phyloP scores from a whole-genome alignment of 2,113 vertebrate species.

The Microcebus jonahi region DNA sequence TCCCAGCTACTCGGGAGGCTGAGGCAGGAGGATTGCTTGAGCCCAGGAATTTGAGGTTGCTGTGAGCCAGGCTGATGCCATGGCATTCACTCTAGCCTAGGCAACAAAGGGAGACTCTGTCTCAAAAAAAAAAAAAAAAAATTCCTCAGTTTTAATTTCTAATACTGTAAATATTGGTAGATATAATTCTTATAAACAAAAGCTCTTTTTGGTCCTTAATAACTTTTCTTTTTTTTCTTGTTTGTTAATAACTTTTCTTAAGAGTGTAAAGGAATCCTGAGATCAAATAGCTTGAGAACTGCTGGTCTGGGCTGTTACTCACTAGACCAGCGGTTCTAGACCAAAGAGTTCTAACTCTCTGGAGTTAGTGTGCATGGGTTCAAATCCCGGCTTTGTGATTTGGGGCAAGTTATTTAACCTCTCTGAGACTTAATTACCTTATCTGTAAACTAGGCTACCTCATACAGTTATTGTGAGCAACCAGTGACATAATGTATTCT shows the following conservation, averaged over 20 bases:
- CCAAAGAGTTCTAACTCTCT: not conserved
- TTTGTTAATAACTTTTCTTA: not conserved
- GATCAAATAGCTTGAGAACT: not conserved
- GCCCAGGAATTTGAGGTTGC: too few species aligned
- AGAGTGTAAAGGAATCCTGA: not conserved
- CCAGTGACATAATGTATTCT: not conserved
- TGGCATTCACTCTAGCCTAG: too few species aligned
- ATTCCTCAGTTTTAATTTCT: slow-evolving; percentile 31
- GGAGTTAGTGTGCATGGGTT: not conserved
- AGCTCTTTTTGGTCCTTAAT: not conserved
- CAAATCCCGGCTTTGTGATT: not conserved
- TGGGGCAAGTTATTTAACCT: not conserved
- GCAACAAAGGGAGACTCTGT: too few species aligned
- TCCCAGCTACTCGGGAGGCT: too few species aligned
- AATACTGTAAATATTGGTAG: not conserved
- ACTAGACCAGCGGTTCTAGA: too few species aligned
- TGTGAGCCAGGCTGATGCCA: too few species aligned
- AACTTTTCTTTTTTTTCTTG: not conserved
- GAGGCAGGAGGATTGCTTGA: too few species aligned
- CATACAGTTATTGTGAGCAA: not conserved
- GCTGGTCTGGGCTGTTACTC: too few species aligned
- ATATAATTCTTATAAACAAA: not conserved
- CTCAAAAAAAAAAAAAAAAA: too few species aligned
- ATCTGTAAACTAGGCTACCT: not conserved
- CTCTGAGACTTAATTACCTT: not conserved